phyloP scores from a whole-genome alignment of 1,140 invertebrate species.

The Paraescarpia echinospica region DNA sequence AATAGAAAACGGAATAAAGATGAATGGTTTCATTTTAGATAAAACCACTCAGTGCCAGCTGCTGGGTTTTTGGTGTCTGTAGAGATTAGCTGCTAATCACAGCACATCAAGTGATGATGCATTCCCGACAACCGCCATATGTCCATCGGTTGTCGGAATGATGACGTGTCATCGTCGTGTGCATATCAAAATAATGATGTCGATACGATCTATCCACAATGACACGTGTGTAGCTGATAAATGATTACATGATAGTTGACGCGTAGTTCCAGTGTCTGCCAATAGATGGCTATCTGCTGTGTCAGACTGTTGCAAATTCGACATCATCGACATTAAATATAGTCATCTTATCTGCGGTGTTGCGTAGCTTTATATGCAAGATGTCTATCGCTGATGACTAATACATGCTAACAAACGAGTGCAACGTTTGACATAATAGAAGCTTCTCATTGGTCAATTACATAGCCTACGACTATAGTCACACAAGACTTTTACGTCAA shows the following conservation, averaged over 20 bases:
- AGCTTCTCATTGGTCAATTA: background rate
- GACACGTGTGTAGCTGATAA: background rate
- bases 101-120: background rate
- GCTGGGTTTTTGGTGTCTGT: background rate
- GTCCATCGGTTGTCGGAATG: background rate
- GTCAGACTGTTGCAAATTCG: background rate
- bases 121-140: background rate
- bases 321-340: background rate
- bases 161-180: background rate
- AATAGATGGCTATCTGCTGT: background rate
- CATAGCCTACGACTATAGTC: background rate
- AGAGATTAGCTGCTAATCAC: background rate
- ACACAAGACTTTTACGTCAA: background rate
- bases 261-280: background rate
- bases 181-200: background rate
- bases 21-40: background rate
- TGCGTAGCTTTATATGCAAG: background rate
- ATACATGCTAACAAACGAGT: background rate
- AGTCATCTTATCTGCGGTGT: background rate
- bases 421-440: background rate
- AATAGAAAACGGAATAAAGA: background rate
- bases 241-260: background rate
- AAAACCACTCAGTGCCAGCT: background rate
- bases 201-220: background rate
- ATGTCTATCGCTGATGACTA: background rate